phyloP scores from a whole-genome alignment of 2,113 vertebrate species.

The Nerophis ophidion region DNA sequence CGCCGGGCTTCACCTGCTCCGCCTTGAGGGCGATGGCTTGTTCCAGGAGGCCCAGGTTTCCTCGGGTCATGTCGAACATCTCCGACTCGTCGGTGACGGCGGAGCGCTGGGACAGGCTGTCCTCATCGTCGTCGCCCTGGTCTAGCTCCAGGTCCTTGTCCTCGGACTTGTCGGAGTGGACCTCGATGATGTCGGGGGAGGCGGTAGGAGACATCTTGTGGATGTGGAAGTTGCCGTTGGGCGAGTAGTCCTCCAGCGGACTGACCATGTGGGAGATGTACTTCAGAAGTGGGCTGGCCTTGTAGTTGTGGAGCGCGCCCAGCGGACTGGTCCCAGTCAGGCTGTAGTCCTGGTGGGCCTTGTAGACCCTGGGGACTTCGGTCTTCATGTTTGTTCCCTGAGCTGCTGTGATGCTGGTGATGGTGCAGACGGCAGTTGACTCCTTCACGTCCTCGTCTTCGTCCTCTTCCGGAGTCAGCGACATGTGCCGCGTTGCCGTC shows the following conservation, averaged over 20 bases:
- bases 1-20: slow-evolving; percentile 80
- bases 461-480: slow-evolving; percentile 51
- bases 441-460: slow-evolving; percentile 65
- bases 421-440: slow-evolving; percentile 49
- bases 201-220: slow-evolving; percentile 61
- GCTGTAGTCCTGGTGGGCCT: slow-evolving; percentile 34
- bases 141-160: slow-evolving; percentile 76
- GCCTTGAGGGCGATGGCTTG: slow-evolving; percentile 97
- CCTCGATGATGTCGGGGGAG: slow-evolving; percentile 79
- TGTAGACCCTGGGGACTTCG: slow-evolving; percentile 43
- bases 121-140: slow-evolving; percentile 76
- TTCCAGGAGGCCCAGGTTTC: slow-evolving; percentile 92
- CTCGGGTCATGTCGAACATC: slow-evolving; percentile 92
- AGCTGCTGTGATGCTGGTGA: slow-evolving; percentile 64
- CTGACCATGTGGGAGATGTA: slow-evolving; percentile 63
- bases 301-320: slow-evolving; percentile 38
- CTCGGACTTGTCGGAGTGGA: slow-evolving; percentile 81
- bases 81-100: slow-evolving; percentile 85
- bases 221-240: slow-evolving; percentile 47
- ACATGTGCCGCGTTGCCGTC: slow-evolving; percentile 46
- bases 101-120: slow-evolving; percentile 82
- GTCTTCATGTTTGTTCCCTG: slow-evolving; percentile 58
- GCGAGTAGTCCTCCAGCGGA: slow-evolving; percentile 54
- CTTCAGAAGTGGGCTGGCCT: slow-evolving; percentile 43
- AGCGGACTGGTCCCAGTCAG: slow-evolving; percentile 22